These are phyloP conservation scores for Octopus bimaculoides DNA, from an alignment of 1,140 invertebrate genomes.

Conservation along the genomic window DNA sequence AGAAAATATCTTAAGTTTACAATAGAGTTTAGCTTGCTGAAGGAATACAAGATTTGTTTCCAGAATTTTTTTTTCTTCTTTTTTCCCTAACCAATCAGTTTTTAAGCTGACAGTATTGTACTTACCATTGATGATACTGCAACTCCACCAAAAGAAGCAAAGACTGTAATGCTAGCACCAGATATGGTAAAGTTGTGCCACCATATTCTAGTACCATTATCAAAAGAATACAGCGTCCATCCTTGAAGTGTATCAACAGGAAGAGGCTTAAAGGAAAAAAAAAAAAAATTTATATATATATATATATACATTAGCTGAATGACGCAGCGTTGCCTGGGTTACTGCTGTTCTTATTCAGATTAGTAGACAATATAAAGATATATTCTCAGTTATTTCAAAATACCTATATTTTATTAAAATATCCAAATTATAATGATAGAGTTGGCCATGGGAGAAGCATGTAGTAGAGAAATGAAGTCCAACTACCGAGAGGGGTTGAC, in stretches of 20 bases:
- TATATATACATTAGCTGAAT: too few relatives aligned
- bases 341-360: too few relatives aligned
- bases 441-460: too few relatives aligned
- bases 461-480: too few relatives aligned
- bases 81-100: not conserved
- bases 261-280: not conserved
- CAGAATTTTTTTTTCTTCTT: not conserved
- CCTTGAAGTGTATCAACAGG: slow-evolving; percentile 7
- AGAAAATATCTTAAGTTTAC: not conserved
- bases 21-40: not conserved
- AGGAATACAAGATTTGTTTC: not conserved
- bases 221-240: slow-evolving; percentile 4
- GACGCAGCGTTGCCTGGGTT: too few relatives aligned
- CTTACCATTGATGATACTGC: not conserved
- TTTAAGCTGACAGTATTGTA: not conserved
- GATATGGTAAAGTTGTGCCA: slow-evolving; percentile 5
- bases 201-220: slow-evolving; percentile 11
- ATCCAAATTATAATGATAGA: too few relatives aligned
- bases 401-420: too few relatives aligned
- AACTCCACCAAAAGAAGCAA: slow-evolving; percentile 8
- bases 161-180: not conserved
- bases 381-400: too few relatives aligned
- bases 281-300: not conserved
- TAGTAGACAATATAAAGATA: too few relatives aligned
- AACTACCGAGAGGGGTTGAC: too few relatives aligned